Evolutionary conservation across 1,140 invertebrate species (phyloP), one percentile per base, ranked within the genome.

Genomic region (Rhyzopertha dominica): DNA sequence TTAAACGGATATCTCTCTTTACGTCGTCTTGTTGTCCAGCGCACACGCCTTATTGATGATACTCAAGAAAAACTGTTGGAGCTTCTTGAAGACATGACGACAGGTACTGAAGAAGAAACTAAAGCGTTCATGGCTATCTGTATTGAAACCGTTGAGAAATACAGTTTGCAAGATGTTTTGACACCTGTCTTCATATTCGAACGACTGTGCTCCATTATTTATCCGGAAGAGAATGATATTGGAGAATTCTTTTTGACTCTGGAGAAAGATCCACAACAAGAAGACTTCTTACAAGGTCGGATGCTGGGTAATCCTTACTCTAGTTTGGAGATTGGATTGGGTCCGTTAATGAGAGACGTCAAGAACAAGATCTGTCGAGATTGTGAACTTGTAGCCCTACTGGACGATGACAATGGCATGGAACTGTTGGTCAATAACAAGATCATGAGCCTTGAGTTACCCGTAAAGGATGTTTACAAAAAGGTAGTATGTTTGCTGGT

Each of bases 351-450:
- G 95, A 76, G 95, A 26, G 94, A 98, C 64, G 89, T 98, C 0
- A 99, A 99, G 67, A 98, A 98, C 68, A 98, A 98, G 68, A 95
- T 96, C 48, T 96, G 93, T 62, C 87, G 88, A 58, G 95, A 98
- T 72, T 98, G 95, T 70, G 95, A 99, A 62, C 71, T 98, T 26
- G 90, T 98, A 1, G 94, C 95, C 1, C 69, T 99, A 12, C 67
- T 98, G 0, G 95, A 98, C 67, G 95, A 98, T 67, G 95, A 98
- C 65, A 98, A 94, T 59, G 95, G 95, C 32, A 98, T 99, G 94
- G 95, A 98, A 68, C 72, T 98, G 37, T 74, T 98, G n/a, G 95
- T 99, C 0, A 93, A 94, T 61, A 98, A 98, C 68, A 98, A 98
- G 73, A 98, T 98, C 37, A 98, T 99, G 57, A 94, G 89, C 47